Conservation (phyloP, 2,888 invertebrate genomes). For the Thera britannica region DNA sequence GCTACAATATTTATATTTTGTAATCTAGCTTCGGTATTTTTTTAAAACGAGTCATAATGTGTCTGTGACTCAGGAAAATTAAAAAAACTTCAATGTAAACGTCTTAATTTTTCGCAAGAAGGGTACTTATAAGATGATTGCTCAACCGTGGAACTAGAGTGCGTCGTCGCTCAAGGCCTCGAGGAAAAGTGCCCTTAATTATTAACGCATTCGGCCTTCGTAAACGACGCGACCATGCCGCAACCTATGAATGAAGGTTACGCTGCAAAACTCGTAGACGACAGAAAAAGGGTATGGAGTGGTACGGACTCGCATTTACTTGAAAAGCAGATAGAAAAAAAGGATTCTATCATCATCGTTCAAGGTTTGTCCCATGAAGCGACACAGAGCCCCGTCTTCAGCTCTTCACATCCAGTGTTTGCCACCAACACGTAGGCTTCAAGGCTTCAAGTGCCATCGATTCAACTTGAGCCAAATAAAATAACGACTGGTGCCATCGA, state of each 20-base stretch:
- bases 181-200: constrained; percentile 76
- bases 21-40: too few relatives aligned
- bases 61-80: neutral
- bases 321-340: neutral
- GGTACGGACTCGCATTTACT: neutral
- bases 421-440: too few relatives aligned
- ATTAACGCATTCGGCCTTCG: constrained; percentile 67
- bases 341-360: too few relatives aligned
- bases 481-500: too few relatives aligned
- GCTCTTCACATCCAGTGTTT: too few relatives aligned
- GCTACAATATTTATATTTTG: too few relatives aligned
- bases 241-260: constrained; percentile 42
- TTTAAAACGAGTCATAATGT: neutral
- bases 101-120: constrained; percentile 22
- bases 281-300: constrained; percentile 3
- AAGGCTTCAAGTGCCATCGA: neutral
- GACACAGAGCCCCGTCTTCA: too few relatives aligned
- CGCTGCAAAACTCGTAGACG: constrained; percentile 9
- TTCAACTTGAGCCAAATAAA: neutral
- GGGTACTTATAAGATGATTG: constrained; percentile 31
- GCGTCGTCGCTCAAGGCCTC: constrained; percentile 39
- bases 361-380: too few relatives aligned
- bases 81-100: neutral
- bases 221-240: constrained; percentile 51
- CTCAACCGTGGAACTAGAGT: constrained; percentile 32